These are phyloP conservation scores for Podiceps cristatus DNA, from an alignment of 2,113 vertebrate genomes.

Conservation along the genomic window DNA sequence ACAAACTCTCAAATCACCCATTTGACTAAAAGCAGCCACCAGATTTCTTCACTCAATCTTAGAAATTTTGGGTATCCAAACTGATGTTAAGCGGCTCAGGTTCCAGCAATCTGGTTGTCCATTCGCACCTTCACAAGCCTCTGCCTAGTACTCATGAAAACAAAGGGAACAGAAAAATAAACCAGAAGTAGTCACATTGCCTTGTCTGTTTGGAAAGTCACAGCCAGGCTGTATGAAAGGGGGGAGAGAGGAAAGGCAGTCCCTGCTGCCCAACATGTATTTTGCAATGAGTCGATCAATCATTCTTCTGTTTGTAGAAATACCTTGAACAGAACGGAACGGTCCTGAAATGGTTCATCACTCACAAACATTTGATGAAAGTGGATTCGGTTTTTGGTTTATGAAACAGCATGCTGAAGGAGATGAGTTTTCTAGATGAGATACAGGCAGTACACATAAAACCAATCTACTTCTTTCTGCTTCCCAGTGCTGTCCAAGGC, in stretches of 20 bases:
- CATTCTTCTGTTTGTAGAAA: slow-evolving; percentile 16
- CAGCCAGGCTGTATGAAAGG: neutral
- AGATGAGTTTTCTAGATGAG: slow-evolving; percentile 42
- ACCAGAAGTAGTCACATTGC: neutral
- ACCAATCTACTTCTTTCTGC: neutral
- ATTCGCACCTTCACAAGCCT: neutral
- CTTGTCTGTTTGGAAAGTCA: neutral
- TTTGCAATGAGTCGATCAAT: neutral
- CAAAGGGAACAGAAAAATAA: neutral
- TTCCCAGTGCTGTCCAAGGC: neutral
- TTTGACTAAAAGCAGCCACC: neutral
- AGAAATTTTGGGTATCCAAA: neutral
- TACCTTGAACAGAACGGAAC: neutral
- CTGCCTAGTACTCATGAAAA: neutral
- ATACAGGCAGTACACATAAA: neutral
- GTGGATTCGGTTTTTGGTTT: slow-evolving; percentile 21
- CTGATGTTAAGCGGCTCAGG: neutral
- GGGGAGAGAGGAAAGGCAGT: neutral
- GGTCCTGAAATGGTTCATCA: neutral
- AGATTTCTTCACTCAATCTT: neutral
- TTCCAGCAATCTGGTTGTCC: neutral
- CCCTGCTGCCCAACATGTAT: neutral
- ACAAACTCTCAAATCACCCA: neutral
- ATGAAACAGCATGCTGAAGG: neutral
- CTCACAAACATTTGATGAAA: slow-evolving; percentile 25